Evolutionary conservation across 2,113 vertebrate species (phyloP), one percentile per base, ranked within the genome.

Genomic region (Bambusicola thoracicus): DNA sequence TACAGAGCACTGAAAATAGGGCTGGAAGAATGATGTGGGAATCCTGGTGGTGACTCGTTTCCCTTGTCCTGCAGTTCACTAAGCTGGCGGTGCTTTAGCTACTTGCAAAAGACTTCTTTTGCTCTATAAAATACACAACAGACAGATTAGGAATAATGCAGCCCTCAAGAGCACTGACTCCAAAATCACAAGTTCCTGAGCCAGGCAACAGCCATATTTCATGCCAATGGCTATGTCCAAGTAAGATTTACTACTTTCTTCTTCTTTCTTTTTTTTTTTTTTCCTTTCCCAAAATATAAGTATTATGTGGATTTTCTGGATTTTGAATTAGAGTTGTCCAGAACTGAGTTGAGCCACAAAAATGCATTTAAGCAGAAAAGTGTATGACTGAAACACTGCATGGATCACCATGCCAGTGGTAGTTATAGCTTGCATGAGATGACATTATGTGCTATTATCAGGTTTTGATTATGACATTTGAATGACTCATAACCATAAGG

Each of bases 401-500:
- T n/a, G 25, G 58, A n/a, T 93, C 73, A 78, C 41, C 55, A 63
- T 67, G 14, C 25, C 44, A 55, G 11, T 11, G 40, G 38, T 85
- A 65, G 34, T 63, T 70, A 41, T 2, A 86, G 9, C 49, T 68
- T 87, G 32, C 36, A 49, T 75, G 61, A 78, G 20, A 48, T 36
- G 61, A 38, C 46, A 72, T 11, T 34, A 36, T 66, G 36, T 76
- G 30, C 20, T 62, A 21, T 77, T 94, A 82, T 66, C 67, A 90
- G 53, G 75, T 67, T 55, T 84, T 81, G 67, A 76, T 86, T 95
- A 79, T 68, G 84, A 92, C 90, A 89, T 82, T 73, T 77, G 48
- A n/a, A 48, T 92, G 91, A 92, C 36, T 83, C 68, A 89, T 38
- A 94, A 85, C 5, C 36, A 87, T 82, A 90, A 79, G 30, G 29